Evolutionary conservation across 1,140 invertebrate species (phyloP).

Genomic region (Caenorhabditis briggsae): DNA sequence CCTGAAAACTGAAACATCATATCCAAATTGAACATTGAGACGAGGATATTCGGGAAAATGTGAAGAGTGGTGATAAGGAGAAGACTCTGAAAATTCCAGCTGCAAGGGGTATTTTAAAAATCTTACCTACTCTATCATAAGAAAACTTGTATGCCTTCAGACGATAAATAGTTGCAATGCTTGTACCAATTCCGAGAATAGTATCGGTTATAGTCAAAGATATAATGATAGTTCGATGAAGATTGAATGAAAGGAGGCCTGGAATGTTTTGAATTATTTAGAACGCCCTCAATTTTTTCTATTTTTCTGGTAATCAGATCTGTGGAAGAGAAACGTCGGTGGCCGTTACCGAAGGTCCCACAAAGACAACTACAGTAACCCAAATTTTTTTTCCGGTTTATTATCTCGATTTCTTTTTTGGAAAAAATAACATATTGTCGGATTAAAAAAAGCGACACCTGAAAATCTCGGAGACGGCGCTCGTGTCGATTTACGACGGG

Average conservation of each 20-base stretch:
- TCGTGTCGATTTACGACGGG: no score
- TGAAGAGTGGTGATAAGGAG: not conserved
- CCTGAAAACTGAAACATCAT: slow-evolving; percentile 18
- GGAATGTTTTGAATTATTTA: no score
- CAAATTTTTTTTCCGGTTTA: no score
- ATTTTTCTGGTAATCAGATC: no score
- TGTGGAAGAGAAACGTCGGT: no score
- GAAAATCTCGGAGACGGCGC: no score
- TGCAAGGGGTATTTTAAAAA: not conserved
- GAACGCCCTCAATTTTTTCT: no score
- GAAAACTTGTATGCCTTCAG: slow-evolving; percentile 24
- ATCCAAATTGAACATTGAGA: slow-evolving; percentile 7
- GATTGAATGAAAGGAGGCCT: slow-evolving; percentile 6
- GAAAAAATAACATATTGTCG: no score
- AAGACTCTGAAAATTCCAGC: not conserved
- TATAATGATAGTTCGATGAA: slow-evolving; percentile 15
- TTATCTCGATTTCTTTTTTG: no score
- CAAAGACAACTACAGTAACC: no score
- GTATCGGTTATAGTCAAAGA: slow-evolving; percentile 1
- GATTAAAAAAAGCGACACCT: no score
- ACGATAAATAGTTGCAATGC: slow-evolving; percentile 2
- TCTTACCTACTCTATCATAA: not conserved
- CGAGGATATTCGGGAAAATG: slow-evolving; percentile 11
- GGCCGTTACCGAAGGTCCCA: no score
- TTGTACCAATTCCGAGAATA: not conserved